Evolutionary conservation across 2,888 invertebrate species (phyloP).

Genomic region (Melikaiella ostensackeni): DNA sequence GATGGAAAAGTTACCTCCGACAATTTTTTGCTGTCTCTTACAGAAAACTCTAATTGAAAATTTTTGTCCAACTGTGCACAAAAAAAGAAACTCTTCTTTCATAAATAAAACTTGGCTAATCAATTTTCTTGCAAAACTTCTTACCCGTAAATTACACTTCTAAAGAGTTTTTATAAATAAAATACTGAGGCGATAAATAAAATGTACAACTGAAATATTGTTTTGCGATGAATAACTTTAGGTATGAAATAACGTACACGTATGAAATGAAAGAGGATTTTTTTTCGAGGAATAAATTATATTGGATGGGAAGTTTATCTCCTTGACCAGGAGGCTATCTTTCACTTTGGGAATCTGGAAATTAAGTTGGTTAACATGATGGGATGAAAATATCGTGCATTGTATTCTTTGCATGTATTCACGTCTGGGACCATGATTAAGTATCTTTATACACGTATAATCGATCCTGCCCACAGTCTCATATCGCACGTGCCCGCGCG

Average conservation of each 20-base stretch:
- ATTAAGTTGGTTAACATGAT: slow-evolving; percentile 35
- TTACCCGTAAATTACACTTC: neutral
- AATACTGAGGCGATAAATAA: neutral
- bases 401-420: slow-evolving; percentile 37
- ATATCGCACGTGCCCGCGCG: slow-evolving; percentile 66
- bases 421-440: slow-evolving; percentile 59
- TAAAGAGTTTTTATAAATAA: neutral
- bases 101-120: slow-evolving; percentile 17
- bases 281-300: slow-evolving; percentile 9
- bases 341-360: slow-evolving; percentile 39
- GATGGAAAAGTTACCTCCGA: slow-evolving; percentile 13
- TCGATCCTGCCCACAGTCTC: slow-evolving; percentile 47
- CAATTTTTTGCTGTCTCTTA: slow-evolving; percentile 7
- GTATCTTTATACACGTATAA: slow-evolving; percentile 59
- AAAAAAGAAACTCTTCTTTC: slow-evolving; percentile 6
- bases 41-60: slow-evolving; percentile 37
- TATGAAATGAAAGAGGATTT: neutral
- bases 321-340: slow-evolving; percentile 26
- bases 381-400: slow-evolving; percentile 33
- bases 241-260: no score
- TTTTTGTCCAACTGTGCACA: slow-evolving; percentile 3
- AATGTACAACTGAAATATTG: no score
- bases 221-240: no score
- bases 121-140: neutral
- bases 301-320: slow-evolving; percentile 29